Conservation (phyloP, 2,113 vertebrate genomes). For the Colaptes auratus region DNA sequence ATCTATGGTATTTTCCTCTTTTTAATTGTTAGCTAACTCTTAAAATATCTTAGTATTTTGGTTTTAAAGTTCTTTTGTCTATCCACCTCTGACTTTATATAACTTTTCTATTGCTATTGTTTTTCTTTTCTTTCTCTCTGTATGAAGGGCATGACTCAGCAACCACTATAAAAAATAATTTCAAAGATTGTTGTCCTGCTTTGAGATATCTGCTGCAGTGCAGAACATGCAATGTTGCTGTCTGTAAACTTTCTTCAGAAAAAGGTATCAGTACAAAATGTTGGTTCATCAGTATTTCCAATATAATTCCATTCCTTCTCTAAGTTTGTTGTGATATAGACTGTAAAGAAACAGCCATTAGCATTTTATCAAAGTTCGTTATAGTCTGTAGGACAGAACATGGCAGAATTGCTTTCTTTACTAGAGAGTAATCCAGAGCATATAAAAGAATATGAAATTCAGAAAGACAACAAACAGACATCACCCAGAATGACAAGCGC, state of each 20-base stretch:
- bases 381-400: neutral
- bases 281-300: neutral
- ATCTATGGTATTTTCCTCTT: neutral
- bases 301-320: neutral
- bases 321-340: neutral
- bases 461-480: neutral
- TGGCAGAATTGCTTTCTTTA: neutral
- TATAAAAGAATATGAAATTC: neutral
- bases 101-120: neutral
- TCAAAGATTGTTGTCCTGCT: neutral
- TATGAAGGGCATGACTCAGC: neutral
- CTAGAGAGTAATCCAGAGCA: neutral
- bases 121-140: neutral
- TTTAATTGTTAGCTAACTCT: neutral
- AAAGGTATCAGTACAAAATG: neutral
- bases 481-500: neutral
- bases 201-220: neutral
- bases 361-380: neutral
- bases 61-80: neutral
- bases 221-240: neutral
- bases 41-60: neutral
- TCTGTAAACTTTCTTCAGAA: neutral
- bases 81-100: neutral
- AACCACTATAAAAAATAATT: neutral
- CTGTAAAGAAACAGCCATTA: neutral